These are phyloP conservation scores for Caenorhabditis sp. DNA, from an alignment of 2,888 invertebrate species.

Conservation along the genomic window DNA sequence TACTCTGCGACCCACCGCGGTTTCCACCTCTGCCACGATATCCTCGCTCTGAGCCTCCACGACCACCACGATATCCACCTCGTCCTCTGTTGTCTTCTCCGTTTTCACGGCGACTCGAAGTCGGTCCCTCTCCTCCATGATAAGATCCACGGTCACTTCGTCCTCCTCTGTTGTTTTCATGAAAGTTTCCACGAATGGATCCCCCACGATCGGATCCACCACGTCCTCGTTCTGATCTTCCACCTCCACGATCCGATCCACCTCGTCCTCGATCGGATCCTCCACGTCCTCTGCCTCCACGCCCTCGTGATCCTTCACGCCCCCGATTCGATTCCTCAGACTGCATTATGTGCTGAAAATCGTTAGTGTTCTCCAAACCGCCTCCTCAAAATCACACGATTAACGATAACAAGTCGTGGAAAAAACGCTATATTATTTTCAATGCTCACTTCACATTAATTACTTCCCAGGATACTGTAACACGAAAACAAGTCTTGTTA, in stretches of 20 bases:
- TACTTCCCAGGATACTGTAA: constrained; percentile 39
- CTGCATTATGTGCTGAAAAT: constrained; percentile 54
- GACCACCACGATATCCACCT: constrained; percentile 2
- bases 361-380: constrained; percentile 15
- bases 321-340: constrained; percentile 23
- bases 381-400: constrained; percentile 29
- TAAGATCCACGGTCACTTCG: not conserved
- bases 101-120: not conserved
- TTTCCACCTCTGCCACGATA: not conserved
- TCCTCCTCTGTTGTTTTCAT: not conserved
- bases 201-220: not conserved
- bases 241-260: not conserved
- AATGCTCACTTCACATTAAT: constrained; percentile 58
- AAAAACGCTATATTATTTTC: constrained; percentile 55
- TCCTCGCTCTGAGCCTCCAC: not conserved
- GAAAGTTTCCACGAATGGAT: not conserved
- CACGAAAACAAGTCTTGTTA: constrained; percentile 23
- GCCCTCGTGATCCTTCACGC: constrained; percentile 23
- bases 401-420: constrained; percentile 62
- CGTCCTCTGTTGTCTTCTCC: not conserved
- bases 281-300: constrained; percentile 20
- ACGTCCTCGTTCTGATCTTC: not conserved
- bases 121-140: not conserved
- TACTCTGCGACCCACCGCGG: not conserved
- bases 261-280: constrained; percentile 4